Evolutionary conservation across 2,888 invertebrate species (phyloP).

Genomic region (Agonopterix subpropinquella): DNA sequence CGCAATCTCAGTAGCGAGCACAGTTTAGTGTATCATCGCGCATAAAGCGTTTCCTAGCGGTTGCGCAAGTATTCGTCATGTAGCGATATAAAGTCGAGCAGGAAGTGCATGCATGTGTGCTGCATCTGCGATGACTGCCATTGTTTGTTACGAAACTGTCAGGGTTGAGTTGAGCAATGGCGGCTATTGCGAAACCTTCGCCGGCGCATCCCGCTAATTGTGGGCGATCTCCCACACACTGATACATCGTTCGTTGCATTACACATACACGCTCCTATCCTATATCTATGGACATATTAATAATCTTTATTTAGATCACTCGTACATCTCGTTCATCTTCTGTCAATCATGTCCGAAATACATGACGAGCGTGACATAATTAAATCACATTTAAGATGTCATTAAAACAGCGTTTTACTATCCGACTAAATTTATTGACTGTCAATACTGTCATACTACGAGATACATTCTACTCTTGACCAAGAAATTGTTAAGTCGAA

Average conservation of each 20-base stretch:
- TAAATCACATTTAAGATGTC: constrained; percentile 1
- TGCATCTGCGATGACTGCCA: constrained; percentile 67
- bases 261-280: constrained; percentile 6
- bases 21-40: constrained; percentile 44
- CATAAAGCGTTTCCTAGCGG: constrained; percentile 46
- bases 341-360: background rate
- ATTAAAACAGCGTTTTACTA: constrained; percentile 7
- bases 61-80: constrained; percentile 62
- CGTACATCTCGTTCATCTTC: background rate
- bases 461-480: constrained; percentile 36
- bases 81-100: constrained; percentile 63
- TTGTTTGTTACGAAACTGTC: constrained; percentile 71
- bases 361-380: background rate
- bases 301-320: constrained; percentile 1
- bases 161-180: constrained; percentile 71
- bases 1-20: constrained; percentile 39
- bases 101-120: constrained; percentile 71
- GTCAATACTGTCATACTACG: constrained; percentile 6
- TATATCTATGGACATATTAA: background rate
- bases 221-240: constrained; percentile 56
- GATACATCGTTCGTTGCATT: constrained; percentile 4
- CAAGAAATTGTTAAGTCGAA: constrained; percentile 41
- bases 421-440: constrained; percentile 15
- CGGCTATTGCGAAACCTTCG: constrained; percentile 56
- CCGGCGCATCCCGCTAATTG: constrained; percentile 65